These are phyloP conservation scores for Caenorhabditis sp. DNA, from an alignment of 2,888 invertebrate genomes.

Conservation along the genomic window DNA sequence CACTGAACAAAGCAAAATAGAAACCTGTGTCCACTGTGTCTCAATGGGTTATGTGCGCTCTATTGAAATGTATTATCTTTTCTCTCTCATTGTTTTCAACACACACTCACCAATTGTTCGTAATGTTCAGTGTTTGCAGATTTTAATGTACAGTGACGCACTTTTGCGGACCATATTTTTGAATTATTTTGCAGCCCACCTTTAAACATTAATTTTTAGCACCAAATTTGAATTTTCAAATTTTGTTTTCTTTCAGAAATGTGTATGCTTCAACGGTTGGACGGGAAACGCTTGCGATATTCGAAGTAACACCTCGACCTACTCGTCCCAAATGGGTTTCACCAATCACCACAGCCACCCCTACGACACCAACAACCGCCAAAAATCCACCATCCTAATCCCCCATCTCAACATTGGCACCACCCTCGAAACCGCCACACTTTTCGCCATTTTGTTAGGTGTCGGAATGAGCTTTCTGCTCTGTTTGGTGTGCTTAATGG, in stretches of 20 bases:
- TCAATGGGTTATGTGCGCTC: too few relatives aligned
- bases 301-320: slow-evolving; percentile 40
- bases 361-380: background rate
- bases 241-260: slow-evolving; percentile 79
- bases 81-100: too few relatives aligned
- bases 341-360: background rate
- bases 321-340: slow-evolving; percentile 22
- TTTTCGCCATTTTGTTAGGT: slow-evolving; percentile 72
- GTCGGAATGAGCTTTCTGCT: slow-evolving; percentile 72
- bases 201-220: too few relatives aligned
- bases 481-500: slow-evolving; percentile 72
- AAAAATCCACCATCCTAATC: slow-evolving; percentile 24
- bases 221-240: too few relatives aligned
- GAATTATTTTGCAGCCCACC: too few relatives aligned
- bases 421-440: slow-evolving; percentile 71
- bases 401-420: slow-evolving; percentile 56
- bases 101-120: too few relatives aligned
- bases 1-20: too few relatives aligned
- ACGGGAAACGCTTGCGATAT: slow-evolving; percentile 71
- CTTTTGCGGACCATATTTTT: too few relatives aligned
- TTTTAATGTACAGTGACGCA: too few relatives aligned
- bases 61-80: too few relatives aligned
- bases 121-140: too few relatives aligned
- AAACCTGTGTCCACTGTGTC: too few relatives aligned
- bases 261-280: slow-evolving; percentile 85